Conservation (phyloP, 2,113 vertebrate genomes). For the Galeopterus variegatus region DNA sequence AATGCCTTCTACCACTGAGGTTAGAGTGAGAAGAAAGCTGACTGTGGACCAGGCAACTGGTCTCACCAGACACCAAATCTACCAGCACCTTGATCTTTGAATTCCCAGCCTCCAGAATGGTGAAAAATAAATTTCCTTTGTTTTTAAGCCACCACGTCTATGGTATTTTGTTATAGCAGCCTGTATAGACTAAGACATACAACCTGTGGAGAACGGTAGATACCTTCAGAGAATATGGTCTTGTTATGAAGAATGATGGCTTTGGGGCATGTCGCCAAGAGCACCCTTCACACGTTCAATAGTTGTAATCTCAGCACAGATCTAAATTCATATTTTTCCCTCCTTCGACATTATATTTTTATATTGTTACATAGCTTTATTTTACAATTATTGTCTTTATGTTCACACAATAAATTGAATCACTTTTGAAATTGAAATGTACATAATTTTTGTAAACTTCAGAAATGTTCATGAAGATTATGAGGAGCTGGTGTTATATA, state of each 20-base stretch:
- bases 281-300: background rate
- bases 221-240: background rate
- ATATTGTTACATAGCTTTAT: constrained; percentile 37
- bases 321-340: background rate
- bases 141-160: background rate
- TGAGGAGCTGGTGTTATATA: constrained; percentile 46
- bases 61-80: background rate
- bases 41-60: background rate
- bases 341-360: constrained; percentile 36
- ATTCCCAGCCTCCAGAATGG: background rate
- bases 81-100: background rate
- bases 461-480: constrained; percentile 17
- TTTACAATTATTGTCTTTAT: constrained; percentile 66
- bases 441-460: constrained; percentile 66
- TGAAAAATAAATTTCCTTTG: background rate
- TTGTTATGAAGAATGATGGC: background rate
- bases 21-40: background rate
- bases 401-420: constrained; percentile 12
- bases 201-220: background rate
- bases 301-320: background rate
- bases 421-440: constrained; percentile 51
- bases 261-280: background rate
- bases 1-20: background rate
- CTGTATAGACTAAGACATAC: too few relatives aligned
- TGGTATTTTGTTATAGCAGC: background rate